These are phyloP conservation scores for Oncorhynchus nerka DNA, from an alignment of 2,113 vertebrate genomes.

Conservation along the genomic window DNA sequence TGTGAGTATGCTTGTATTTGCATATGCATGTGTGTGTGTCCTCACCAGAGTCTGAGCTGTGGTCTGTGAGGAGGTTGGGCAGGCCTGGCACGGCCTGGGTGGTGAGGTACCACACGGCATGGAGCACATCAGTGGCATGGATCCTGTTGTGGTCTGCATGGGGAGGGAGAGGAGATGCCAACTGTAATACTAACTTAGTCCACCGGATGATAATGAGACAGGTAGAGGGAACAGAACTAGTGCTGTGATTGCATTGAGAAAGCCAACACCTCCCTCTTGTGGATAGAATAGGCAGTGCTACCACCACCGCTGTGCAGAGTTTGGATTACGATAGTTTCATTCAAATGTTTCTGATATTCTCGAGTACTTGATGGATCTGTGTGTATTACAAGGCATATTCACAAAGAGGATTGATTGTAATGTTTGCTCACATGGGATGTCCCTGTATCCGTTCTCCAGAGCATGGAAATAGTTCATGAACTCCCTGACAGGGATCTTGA, in stretches of 20 bases:
- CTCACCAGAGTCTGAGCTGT: conserved; percentile 85
- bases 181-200: not conserved
- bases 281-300: not conserved
- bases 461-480: conserved; percentile 99
- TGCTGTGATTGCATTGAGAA: not conserved
- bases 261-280: not conserved
- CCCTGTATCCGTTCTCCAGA: conserved; percentile 94
- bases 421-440: conserved; percentile 93
- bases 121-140: conserved; percentile 95
- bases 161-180: conserved; percentile 9
- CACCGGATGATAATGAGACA: conserved; percentile 3
- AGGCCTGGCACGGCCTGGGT: conserved; percentile 92
- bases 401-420: not conserved
- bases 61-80: conserved; percentile 74
- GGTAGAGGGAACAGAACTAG: not conserved
- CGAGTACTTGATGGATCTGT: not conserved
- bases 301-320: too few relatives aligned
- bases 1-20: not conserved
- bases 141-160: conserved; percentile 92
- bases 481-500: conserved; percentile 91
- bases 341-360: not conserved
- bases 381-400: not conserved
- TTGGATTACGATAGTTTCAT: not conserved
- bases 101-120: conserved; percentile 98
- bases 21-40: not conserved